Evolutionary conservation across 2,888 invertebrate genomes (phyloP).

Genomic region (Horisme vitalbata): DNA sequence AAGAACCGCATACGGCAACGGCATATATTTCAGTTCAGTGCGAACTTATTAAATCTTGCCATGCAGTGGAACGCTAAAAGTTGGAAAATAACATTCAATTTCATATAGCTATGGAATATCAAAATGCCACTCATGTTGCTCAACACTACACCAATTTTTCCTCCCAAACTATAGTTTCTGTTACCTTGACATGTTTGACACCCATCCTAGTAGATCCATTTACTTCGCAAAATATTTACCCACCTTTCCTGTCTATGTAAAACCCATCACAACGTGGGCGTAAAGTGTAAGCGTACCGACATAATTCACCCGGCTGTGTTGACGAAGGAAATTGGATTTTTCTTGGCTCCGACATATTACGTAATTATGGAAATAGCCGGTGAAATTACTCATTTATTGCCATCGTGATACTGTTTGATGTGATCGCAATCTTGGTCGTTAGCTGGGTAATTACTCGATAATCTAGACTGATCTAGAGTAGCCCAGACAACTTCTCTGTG

Average conservation of each 20-base stretch:
- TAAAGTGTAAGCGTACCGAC: slow-evolving; percentile 12
- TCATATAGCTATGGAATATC: too few relatives aligned
- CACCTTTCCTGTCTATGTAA: slow-evolving; percentile 7
- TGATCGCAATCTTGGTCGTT: slow-evolving; percentile 41
- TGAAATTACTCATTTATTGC: slow-evolving; percentile 52
- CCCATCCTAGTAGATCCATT: neutral
- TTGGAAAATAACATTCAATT: too few relatives aligned
- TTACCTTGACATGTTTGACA: neutral
- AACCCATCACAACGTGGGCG: slow-evolving; percentile 8
- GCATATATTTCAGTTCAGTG: too few relatives aligned
- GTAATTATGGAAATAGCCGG: slow-evolving; percentile 52
- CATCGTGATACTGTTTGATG: slow-evolving; percentile 39
- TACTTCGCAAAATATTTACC: slow-evolving; percentile 9
- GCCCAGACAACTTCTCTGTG: too few relatives aligned
- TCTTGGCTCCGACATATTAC: slow-evolving; percentile 39
- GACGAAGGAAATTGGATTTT: slow-evolving; percentile 46
- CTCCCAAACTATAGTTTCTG: too few relatives aligned
- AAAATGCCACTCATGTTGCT: too few relatives aligned
- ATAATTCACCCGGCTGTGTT: slow-evolving; percentile 27
- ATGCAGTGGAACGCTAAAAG: too few relatives aligned
- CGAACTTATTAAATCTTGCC: too few relatives aligned
- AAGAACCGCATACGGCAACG: too few relatives aligned
- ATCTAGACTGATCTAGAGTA: slow-evolving; percentile 19
- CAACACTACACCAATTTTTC: too few relatives aligned
- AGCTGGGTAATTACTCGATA: slow-evolving; percentile 30